Base-by-base conservation (phyloP, 2,113 vertebrate genomes). In the Apteryx owenii region DNA sequence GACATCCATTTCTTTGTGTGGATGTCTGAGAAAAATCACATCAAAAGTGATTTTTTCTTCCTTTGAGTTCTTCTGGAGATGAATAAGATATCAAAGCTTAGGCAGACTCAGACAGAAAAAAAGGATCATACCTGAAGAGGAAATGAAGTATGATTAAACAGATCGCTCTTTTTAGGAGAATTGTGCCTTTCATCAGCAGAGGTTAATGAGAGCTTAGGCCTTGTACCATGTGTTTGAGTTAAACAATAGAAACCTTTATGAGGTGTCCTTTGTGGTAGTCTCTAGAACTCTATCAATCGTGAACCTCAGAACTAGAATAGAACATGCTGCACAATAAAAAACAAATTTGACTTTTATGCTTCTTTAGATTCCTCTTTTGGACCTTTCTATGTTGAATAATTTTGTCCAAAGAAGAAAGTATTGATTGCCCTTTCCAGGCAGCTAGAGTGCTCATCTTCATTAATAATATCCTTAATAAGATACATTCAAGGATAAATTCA, bases 121-220 rank as follows among this genome's bases (percentile, higher is more conserved):
- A 53, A 9, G 15, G 17, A 38, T 23, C 21, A 14, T 56, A 23
- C 25, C 68, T 54, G 51, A 78, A 71, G 10, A 44, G 38, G 38
- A 91, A 81, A 53, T 12, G 21, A 93, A 89, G 46, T 56, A 40
- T 19, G 4, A 28, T 77, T 81, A 73, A 28, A 56, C 77, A 77
- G 33, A 48, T 7, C 6, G 21, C 33, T 80, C 7, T 68, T n/a
- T 80, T 80, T 20, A 44, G 51, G 29, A 88, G 12, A 79, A 54
- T 20, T 85, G 79, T 76, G 28, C 9, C n/a, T 87, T 87, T 58
- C 16, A 46, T 68, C 25, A 79, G 13, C 20, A 75, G 31, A 60
- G 17, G 6, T 54, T n/a, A 56, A 4, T 0, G 14, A 64, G 36
- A 0, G 0, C 12, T 60, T 71, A 33, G 42, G 33, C 11, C 36